A percentile compares a stretch with the other conserved stretches of the same genome.
Evolutionary conservation across 2,113 vertebrate genomes (phyloP).

Genomic region (Ciconia stormi): DNA sequence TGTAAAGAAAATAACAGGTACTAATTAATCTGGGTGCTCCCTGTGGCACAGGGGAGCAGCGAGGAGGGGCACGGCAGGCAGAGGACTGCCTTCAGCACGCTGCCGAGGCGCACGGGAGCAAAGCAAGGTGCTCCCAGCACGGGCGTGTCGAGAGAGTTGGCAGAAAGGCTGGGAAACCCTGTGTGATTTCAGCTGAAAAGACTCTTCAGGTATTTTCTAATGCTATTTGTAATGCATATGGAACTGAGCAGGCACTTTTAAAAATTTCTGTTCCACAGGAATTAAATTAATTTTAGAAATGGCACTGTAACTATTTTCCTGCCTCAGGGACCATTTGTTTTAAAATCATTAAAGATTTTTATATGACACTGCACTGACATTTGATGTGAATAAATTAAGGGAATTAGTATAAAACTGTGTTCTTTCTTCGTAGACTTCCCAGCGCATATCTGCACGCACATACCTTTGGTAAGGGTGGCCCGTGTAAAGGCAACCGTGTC

Average conservation of each 20-base stretch:
- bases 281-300: conserved; percentile 77
- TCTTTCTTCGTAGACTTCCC: conserved; percentile 8
- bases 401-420: conserved; percentile 63
- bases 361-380: conserved; percentile 73
- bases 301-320: conserved; percentile 72
- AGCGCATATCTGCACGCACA: not conserved
- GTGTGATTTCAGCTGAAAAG: not conserved
- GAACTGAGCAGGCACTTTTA: conserved; percentile 15
- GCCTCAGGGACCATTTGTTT: conserved; percentile 74
- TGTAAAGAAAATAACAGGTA: conserved; percentile 21
- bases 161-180: not conserved
- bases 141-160: not conserved
- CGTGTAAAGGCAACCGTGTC: fast-evolving
- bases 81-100: not conserved
- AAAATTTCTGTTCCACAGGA: conserved; percentile 59
- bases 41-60: not conserved
- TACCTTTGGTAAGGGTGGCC: not conserved
- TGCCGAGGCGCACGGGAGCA: not conserved
- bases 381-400: conserved; percentile 75
- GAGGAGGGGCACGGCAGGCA: not conserved
- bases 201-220: conserved; percentile 7
- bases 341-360: conserved; percentile 76
- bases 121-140: not conserved
- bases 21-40: not conserved
- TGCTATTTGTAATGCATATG: conserved; percentile 42